Evolutionary conservation across 2,888 invertebrate species (phyloP).

Genomic region (Drosophila pseudotalamancana): DNA sequence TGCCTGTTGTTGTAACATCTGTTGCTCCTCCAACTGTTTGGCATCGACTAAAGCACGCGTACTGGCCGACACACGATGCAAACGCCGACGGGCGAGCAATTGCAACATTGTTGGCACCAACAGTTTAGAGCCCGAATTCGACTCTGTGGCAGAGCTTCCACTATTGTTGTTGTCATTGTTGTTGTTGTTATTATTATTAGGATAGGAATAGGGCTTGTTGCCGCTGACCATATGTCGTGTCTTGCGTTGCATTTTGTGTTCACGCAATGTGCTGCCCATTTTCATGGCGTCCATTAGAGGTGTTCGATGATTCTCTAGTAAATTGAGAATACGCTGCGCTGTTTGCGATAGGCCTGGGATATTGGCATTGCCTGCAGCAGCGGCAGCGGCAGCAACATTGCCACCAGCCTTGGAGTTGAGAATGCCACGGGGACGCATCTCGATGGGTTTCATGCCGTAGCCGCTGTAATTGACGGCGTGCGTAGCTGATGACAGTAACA

Average conservation of each 20-base stretch:
- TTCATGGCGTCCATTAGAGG: slow-evolving; percentile 91
- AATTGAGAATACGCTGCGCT: slow-evolving; percentile 90
- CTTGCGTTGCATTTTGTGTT: slow-evolving; percentile 59
- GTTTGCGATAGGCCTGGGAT: slow-evolving; percentile 85
- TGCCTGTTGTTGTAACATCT: slow-evolving; percentile 15
- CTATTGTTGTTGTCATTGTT: background rate
- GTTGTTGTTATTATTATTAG: background rate
- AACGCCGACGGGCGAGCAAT: slow-evolving; percentile 86
- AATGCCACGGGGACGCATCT: slow-evolving; percentile 35
- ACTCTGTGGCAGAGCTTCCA: background rate
- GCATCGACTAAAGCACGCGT: slow-evolving; percentile 9
- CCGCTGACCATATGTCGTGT: slow-evolving; percentile 9
- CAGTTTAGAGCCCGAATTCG: slow-evolving; percentile 82
- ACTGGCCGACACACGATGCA: slow-evolving; percentile 85
- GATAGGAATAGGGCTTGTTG: slow-evolving; percentile 50
- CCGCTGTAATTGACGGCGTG: slow-evolving; percentile 19
- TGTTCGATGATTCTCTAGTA: slow-evolving; percentile 92
- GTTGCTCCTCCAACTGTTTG: slow-evolving; percentile 6
- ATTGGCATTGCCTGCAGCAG: background rate
- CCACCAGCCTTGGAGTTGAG: too few species aligned
- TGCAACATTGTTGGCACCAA: slow-evolving; percentile 88
- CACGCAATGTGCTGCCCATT: slow-evolving; percentile 86
- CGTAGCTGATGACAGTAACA: background rate
- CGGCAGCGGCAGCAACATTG: background rate
- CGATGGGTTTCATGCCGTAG: slow-evolving; percentile 36